Evolutionary conservation across 2,113 vertebrate genomes (phyloP), one percentile per base, ranked within the genome.

Genomic region (Coptodon bakossiorum): DNA sequence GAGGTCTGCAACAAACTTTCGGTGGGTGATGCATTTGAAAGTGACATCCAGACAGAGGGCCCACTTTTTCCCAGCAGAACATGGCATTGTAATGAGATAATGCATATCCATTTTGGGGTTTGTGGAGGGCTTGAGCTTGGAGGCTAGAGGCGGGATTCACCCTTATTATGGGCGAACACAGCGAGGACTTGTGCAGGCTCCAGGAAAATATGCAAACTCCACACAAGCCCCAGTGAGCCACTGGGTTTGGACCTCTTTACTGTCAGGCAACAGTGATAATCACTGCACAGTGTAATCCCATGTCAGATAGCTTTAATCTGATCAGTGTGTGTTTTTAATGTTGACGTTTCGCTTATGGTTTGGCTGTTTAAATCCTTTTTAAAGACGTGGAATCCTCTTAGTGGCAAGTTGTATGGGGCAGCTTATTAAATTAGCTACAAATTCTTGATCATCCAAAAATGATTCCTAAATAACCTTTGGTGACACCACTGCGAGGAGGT

Each of bases 301-400:
- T 45, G 22, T 71, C 7, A 43, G 22, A 13, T 45, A 43, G 66
- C 16, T 27, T 14, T 16, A 71, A 71, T 71, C 66, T 71, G 38
- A 9, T 27, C 38, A 27, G n/a, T 1, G 38, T 16, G 38, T 43
- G 22, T 24, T 1, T 71, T 43, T 43, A 73, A 73, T 73, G 2
- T 27, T 16, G 14, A 16, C 1, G 0, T 22, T 73, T 43, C 0
- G 2, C 38, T 73, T 27, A 45, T 45, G 3, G 66, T 71, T 24
- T 4, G 7, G 12, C 38, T 43, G n/a, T 71, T 71, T 9, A 22
- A 68, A 2, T 68, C 10, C 19, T 5, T 2, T 68, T 38, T 36
- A 68, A 40, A 40, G 6, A 68, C 0, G 4, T 68, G 7, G 34
- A 66, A 66, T 66, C 61, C 1, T 66, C 61, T 1, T 22, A 66